Base-by-base conservation (phyloP, 1,140 invertebrate species). In the Megalopta genalis region DNA sequence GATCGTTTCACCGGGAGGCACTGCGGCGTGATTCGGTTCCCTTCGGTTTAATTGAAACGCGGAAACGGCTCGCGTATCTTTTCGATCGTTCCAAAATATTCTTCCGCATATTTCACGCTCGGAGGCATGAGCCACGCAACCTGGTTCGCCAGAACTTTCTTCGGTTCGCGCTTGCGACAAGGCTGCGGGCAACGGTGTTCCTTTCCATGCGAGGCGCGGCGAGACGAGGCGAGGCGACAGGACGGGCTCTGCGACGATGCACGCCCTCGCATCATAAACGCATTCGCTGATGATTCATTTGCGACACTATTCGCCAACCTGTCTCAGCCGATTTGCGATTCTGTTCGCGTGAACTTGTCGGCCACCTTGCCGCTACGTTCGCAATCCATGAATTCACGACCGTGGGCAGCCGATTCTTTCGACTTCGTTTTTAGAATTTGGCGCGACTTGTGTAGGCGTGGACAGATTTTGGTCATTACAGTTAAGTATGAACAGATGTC, bases 131-230 rank as follows among this genome's bases (percentile, higher is more conserved):
- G 80, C 64, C 39, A 64, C 49, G 77, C 57, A 67, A 64, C 46
- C 71, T 73, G 27, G 57, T 54, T 84, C 69, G 75, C 73, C 79
- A 54, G 57, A 60, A 85, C 83, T 85, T 85, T 84, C 82, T 69
- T 85, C 64, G 49, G 23, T 18, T 27, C 21, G 18, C 21, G 54
- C n/a, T 7, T 21, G 25, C 37, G 63, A 59, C 75, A 57, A 71
- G 64, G 37, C n/a, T n/a, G 32, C 68, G 59, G 18, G 18, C 64
- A 72, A 72, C 59, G 80, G 25, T 63, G 65, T 10, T 54, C 25
- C 18, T 72, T 52, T 37, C 57, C 49, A 59, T 63, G 42, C n/a
- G 62, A n/a, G 39, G 54, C 42, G 52, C 60, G 32, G 52, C 23
- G 72, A 64, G 23, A 23, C 57, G 5, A 59, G 8, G 14, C 14